Percentiles rank a stretch among this genome's conserved stretches.
Conservation (phyloP, 2,888 invertebrate species). For the Cryptus armator region DNA sequence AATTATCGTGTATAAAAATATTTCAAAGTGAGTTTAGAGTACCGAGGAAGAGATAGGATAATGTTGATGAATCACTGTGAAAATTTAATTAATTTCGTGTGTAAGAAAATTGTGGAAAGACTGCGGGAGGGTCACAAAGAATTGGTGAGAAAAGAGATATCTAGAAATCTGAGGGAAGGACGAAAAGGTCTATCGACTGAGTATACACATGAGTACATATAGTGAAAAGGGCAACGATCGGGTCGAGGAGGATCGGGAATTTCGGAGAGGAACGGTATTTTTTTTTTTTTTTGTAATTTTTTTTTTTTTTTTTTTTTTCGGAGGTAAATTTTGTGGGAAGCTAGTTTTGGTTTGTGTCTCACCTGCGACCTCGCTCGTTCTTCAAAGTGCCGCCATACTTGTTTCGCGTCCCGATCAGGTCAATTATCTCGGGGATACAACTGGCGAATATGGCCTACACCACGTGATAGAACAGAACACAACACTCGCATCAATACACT, state of each 20-base stretch:
- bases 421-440: slow-evolving; percentile 99
- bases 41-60: slow-evolving; percentile 7
- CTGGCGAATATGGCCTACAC: slow-evolving; percentile 99
- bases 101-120: too few species aligned
- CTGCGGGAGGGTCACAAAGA: too few species aligned
- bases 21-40: slow-evolving; percentile 17
- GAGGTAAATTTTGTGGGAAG: slow-evolving; percentile 88
- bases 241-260: slow-evolving; percentile 86
- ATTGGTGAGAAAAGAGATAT: not conserved
- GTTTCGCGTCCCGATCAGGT: slow-evolving; percentile 99
- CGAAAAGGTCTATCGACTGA: slow-evolving; percentile 8
- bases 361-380: slow-evolving; percentile 99
- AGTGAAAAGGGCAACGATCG: not conserved
- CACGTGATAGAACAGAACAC: slow-evolving; percentile 85
- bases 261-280: slow-evolving; percentile 86
- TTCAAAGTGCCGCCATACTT: slow-evolving; percentile 99
- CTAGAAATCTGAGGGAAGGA: slow-evolving; percentile 5
- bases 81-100: not conserved
- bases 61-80: not conserved
- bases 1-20: slow-evolving; percentile 27
- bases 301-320: slow-evolving; percentile 71
- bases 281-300: slow-evolving; percentile 45
- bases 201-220: slow-evolving; percentile 31
- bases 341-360: slow-evolving; percentile 88
- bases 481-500: slow-evolving; percentile 85